These are phyloP conservation scores for Ardeotis arabs DNA, from an alignment of 2,113 vertebrate genomes.

Conservation along the genomic window DNA sequence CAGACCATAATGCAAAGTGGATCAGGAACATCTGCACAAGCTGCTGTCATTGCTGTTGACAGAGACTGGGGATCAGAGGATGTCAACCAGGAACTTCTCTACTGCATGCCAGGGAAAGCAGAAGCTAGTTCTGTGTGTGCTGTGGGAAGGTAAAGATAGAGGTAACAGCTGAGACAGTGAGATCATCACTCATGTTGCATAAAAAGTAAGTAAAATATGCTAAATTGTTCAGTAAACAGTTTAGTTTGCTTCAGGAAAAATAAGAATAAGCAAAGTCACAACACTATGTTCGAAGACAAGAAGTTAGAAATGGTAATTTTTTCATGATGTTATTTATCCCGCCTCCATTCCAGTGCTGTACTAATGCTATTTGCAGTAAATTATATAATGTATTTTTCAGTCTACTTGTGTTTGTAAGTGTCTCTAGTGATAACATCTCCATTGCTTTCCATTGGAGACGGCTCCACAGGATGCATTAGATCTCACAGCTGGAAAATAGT, in stretches of 20 bases:
- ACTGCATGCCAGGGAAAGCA: neutral
- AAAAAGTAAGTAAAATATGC: neutral
- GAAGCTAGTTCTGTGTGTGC: neutral
- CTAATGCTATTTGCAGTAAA: neutral
- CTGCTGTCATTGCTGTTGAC: neutral
- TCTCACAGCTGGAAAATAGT: constrained; percentile 9
- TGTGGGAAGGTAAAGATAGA: neutral
- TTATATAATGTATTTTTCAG: neutral
- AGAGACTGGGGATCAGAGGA: neutral
- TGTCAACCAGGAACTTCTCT: neutral
- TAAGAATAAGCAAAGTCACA: neutral
- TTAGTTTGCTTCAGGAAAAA: neutral
- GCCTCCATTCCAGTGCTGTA: neutral
- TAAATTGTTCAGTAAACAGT: neutral
- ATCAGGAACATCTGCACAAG: neutral
- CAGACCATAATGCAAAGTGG: neutral
- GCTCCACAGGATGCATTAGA: neutral
- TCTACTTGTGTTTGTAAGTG: neutral
- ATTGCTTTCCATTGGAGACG: neutral
- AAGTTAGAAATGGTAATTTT: neutral
- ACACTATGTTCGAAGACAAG: neutral
- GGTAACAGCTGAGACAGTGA: neutral
- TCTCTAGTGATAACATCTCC: neutral
- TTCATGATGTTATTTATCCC: neutral
- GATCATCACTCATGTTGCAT: neutral